Base-by-base conservation (phyloP, 2,113 vertebrate genomes). In the Benitochromis conjunctus region DNA sequence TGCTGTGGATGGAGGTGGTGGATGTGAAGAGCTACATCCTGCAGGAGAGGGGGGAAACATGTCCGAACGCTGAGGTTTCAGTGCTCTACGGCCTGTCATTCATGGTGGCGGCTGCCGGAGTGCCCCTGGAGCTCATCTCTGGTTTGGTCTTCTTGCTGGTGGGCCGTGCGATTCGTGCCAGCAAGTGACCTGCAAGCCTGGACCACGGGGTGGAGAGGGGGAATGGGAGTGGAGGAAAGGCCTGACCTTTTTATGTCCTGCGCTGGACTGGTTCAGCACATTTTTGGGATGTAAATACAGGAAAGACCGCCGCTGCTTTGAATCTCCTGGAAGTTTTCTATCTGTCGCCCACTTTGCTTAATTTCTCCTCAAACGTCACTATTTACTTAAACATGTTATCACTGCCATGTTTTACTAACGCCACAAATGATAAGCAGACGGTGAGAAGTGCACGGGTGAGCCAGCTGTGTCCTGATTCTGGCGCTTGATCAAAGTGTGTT, bases 1-100 rank as follows among this genome's bases (percentile, higher is more conserved):
- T 97, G 13, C 93, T 98, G 80, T 98, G 97, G 98, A 97, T 97
- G 93, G 97, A 98, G 94, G 93, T 95, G 86, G 96, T 95, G 5
- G 97, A 98, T n/a, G 96, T 98, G 71, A 93, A 91, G 74, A 94
- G 93, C 84, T 98, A 98, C 88, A 88, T 98, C 88, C 95, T 98
- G 7, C 96, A 97, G 90, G 97, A 98, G 92, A 95, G 95, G 41
- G 97, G 95, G 0, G 93, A 96, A 41, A 12, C 6, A 4, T 98
- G 97, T 85, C 69, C 81, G 2, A 14, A 83, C 16, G 95, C 1
- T 11, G 85, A 1, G 48, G 94, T 98, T 2, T 92, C 89, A 0
- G 94, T 96, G 29, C 94, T 95, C n/a, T 98, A 98, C 0, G 97
- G 97, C 4, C 97, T 97, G 96, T 98, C 97, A 0, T 98, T 98